Evolutionary conservation across 2,797 vertebrate genomes (phyloP).

Genomic region (Graptemys geographica): DNA sequence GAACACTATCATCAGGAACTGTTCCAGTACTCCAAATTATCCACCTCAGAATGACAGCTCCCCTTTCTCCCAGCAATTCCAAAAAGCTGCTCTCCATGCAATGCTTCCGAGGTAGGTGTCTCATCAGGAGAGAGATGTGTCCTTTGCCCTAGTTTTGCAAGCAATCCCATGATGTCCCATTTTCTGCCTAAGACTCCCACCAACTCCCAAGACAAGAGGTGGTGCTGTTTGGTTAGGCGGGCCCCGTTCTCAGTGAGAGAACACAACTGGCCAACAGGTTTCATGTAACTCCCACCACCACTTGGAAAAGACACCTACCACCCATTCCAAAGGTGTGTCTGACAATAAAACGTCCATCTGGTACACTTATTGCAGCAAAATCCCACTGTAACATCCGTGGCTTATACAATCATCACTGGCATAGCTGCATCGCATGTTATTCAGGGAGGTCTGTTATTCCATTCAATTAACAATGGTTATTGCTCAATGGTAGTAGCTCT

Average conservation of each 20-base stretch:
- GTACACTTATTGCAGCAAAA: background rate
- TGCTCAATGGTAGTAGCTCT: background rate
- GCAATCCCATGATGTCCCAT: background rate
- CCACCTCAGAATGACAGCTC: background rate
- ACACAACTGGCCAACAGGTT: background rate
- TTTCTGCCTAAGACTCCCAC: background rate
- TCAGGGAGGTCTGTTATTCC: background rate
- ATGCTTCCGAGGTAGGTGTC: background rate
- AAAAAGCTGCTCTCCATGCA: background rate
- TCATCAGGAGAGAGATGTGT: background rate
- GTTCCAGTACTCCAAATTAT: background rate
- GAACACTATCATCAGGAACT: slow-evolving; percentile 1
- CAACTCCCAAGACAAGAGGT: background rate
- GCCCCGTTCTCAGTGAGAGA: background rate
- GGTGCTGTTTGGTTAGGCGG: background rate
- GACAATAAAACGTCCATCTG: background rate
- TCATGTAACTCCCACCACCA: background rate
- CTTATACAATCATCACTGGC: background rate
- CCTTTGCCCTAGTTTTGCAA: background rate
- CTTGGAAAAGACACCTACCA: background rate
- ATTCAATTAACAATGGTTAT: background rate
- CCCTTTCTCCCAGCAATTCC: background rate
- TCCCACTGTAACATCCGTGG: background rate
- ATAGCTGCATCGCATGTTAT: background rate
- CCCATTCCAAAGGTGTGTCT: background rate